phyloP scores from a whole-genome alignment of 2,113 vertebrate species.

The Delphinapterus leucas region DNA sequence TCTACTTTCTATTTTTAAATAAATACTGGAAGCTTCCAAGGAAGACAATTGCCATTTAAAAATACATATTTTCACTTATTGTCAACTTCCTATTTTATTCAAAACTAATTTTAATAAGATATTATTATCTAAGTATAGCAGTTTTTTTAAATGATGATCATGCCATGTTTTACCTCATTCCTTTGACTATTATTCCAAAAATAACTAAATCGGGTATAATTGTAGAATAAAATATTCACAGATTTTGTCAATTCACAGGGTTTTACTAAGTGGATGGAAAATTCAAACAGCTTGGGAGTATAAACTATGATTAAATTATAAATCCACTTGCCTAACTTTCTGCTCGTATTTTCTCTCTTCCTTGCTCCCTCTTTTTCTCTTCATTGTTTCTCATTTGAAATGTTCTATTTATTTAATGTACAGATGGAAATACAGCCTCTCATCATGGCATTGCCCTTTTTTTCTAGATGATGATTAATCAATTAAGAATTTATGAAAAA shows the following conservation, averaged over 20 bases:
- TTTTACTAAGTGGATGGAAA: background rate
- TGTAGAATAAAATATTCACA: background rate
- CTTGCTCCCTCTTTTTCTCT: background rate
- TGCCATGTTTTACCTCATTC: background rate
- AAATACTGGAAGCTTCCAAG: background rate
- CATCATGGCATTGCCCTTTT: conserved; percentile 21
- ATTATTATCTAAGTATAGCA: background rate
- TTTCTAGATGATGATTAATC: conserved; percentile 82
- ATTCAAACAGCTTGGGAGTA: background rate
- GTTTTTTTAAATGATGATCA: background rate
- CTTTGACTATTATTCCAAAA: background rate
- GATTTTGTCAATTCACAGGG: background rate
- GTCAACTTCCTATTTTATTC: background rate
- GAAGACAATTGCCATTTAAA: background rate
- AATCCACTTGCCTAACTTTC: background rate
- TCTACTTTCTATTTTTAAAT: background rate
- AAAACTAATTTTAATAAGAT: background rate
- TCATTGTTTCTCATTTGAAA: background rate
- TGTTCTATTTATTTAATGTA: background rate
- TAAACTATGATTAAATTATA: background rate
- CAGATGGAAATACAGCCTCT: conserved; percentile 11
- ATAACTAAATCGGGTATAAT: background rate
- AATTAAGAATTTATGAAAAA: conserved; percentile 89
- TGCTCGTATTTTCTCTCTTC: background rate
- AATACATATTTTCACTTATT: background rate